phyloP scores from a whole-genome alignment of 2,113 vertebrate species.

The Megaleporinus macrocephalus region DNA sequence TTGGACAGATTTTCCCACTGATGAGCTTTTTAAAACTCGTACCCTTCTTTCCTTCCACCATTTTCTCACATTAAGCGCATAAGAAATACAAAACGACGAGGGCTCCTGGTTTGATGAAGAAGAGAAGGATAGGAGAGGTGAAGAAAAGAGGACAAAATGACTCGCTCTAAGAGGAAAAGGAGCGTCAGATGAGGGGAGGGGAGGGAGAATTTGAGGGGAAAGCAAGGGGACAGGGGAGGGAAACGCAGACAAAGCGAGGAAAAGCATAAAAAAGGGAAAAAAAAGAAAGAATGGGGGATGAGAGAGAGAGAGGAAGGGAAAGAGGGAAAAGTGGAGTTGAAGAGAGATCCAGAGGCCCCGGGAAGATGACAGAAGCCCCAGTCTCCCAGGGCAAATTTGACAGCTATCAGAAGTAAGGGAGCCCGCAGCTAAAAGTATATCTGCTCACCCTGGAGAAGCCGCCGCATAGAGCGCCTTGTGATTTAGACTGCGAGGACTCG shows the following conservation, averaged over 20 bases:
- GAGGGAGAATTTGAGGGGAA: slow-evolving; percentile 17
- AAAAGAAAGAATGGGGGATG: not conserved
- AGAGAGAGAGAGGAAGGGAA: slow-evolving; percentile 54
- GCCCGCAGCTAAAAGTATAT: slow-evolving; percentile 82
- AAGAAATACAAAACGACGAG: slow-evolving; percentile 14
- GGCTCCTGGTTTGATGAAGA: slow-evolving; percentile 50
- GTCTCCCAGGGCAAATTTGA: slow-evolving; percentile 82
- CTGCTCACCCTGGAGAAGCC: slow-evolving; percentile 73
- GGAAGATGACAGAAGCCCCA: slow-evolving; percentile 80
- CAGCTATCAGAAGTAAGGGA: slow-evolving; percentile 84
- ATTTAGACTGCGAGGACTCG: slow-evolving; percentile 78
- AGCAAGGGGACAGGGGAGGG: slow-evolving; percentile 7
- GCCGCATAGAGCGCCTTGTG: slow-evolving; percentile 74
- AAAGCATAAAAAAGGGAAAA: not conserved
- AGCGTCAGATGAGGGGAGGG: slow-evolving; percentile 39
- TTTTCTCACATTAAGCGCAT: not conserved
- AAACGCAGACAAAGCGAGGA: slow-evolving; percentile 31
- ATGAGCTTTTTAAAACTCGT: not conserved
- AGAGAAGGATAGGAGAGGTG: slow-evolving; percentile 64
- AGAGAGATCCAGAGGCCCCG: slow-evolving; percentile 81
- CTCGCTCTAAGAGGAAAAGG: slow-evolving; percentile 70
- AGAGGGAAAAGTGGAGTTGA: slow-evolving; percentile 74
- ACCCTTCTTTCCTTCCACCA: not conserved
- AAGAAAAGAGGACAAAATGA: slow-evolving; percentile 70
- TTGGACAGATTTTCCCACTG: no score